These are phyloP conservation scores for Drosophila demipolita DNA, from an alignment of 2,888 invertebrate genomes.

Conservation along the genomic window DNA sequence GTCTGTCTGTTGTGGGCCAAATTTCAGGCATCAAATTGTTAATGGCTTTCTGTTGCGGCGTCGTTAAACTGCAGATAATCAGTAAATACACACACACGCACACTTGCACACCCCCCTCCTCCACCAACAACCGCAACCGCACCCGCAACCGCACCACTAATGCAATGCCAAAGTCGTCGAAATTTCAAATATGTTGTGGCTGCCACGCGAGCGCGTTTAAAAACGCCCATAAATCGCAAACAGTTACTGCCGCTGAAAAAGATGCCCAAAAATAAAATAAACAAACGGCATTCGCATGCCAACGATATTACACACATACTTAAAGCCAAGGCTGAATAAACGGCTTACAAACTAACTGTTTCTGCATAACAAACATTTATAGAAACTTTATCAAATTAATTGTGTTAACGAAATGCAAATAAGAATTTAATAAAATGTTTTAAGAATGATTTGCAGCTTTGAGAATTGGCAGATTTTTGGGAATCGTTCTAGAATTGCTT, in stretches of 20 bases:
- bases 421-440: neutral
- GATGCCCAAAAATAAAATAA: slow-evolving; percentile 6
- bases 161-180: slow-evolving; percentile 39
- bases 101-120: neutral
- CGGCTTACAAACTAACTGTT: slow-evolving; percentile 5
- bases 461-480: neutral
- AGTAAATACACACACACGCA: slow-evolving; percentile 13
- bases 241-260: slow-evolving; percentile 33
- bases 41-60: slow-evolving; percentile 65
- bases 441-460: slow-evolving; percentile 2
- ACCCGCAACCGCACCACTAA: slow-evolving; percentile 17
- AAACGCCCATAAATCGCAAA: slow-evolving; percentile 58
- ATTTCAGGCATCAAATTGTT: slow-evolving; percentile 71
- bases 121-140: neutral
- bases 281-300: slow-evolving; percentile 40
- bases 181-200: slow-evolving; percentile 35
- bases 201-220: slow-evolving; percentile 46
- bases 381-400: slow-evolving; percentile 1
- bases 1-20: slow-evolving; percentile 45
- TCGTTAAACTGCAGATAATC: slow-evolving; percentile 46
- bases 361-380: neutral
- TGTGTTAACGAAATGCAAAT: neutral
- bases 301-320: slow-evolving; percentile 7
- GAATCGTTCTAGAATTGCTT: slow-evolving; percentile 16
- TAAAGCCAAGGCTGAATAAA: slow-evolving; percentile 25